A percentile compares a stretch with the other conserved stretches of the same genome.
Evolutionary conservation across 1,140 invertebrate genomes (phyloP).

Genomic region (Linepithema humile): DNA sequence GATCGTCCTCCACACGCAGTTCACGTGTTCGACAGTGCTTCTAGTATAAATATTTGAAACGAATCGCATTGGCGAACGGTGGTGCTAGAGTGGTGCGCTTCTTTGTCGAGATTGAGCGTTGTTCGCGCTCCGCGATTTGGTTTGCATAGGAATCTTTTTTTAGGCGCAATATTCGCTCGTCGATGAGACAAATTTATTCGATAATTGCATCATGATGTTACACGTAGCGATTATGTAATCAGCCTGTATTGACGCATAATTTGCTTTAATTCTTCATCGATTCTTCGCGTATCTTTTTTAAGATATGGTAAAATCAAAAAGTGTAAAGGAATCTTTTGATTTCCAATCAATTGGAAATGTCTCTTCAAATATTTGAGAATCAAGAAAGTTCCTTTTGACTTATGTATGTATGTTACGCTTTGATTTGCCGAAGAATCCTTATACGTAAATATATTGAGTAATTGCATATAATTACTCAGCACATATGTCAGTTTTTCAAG

Average conservation of each 20-base stretch:
- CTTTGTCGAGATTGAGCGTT: neutral
- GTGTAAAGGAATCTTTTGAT: too few relatives aligned
- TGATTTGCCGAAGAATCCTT: neutral
- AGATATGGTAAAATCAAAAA: too few relatives aligned
- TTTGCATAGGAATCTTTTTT: neutral
- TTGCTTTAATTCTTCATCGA: neutral
- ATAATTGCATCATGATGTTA: neutral
- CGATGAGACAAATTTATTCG: neutral
- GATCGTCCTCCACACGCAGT: neutral
- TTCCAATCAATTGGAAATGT: too few relatives aligned
- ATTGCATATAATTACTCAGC: too few relatives aligned
- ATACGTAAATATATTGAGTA: too few relatives aligned
- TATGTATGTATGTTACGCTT: neutral
- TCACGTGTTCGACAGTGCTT: slow-evolving; percentile 6
- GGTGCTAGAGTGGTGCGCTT: neutral
- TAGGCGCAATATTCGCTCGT: neutral
- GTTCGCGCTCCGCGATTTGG: neutral
- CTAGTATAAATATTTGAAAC: slow-evolving; percentile 15
- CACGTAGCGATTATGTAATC: slow-evolving; percentile 17
- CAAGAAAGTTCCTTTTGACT: too few relatives aligned
- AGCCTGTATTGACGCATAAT: too few relatives aligned
- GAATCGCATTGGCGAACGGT: neutral
- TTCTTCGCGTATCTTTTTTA: too few relatives aligned
- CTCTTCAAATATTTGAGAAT: too few relatives aligned
- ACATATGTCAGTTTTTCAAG: too few relatives aligned